Base-by-base conservation (phyloP, 1,140 invertebrate species). In the Eumaeus atala region DNA sequence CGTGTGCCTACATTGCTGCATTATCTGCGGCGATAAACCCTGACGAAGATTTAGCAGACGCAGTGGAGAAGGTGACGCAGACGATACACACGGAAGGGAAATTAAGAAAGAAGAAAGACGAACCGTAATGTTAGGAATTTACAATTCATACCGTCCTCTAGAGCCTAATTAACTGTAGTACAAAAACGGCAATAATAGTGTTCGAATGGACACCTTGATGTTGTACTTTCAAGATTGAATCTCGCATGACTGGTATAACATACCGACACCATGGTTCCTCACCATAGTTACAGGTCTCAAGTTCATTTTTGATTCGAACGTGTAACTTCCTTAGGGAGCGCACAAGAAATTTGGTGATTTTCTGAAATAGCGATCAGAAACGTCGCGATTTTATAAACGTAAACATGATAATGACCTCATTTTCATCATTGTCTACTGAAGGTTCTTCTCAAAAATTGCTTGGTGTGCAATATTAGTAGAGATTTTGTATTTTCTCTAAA, bases 71-170 rank as follows among this genome's bases (percentile, higher is more conserved):
- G 35, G 95, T 96, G 6, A 95, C 95, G 1, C 91, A 91, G 48
- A 97, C 96, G 0, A 97, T 98, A 67, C 96, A 97, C 78, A 95
- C 95, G 8, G 96, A 98, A 75, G 96, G 96, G 0, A 95, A 96
- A 77, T 88, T 96, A 4, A 90, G 95, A 62, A 95, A 95, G 76
- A 94, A 94, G 81, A 94, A 94, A 77, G 94, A 95, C 62, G 94
- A 95, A 33, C 72, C 77, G 56, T 86, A 72, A 79, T 72, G 34
- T 17, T 47, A 44, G 48, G 51, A 54, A 33, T 54, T 44, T 55
- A 47, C 59, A 50, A 56, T 59, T 62, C 55, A 66, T 67, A 64
- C 71, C 70, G 69, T 71, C 69, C 69, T 62, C 33, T 51, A 47
- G 56, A 58, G 66, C 69, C 69, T 71, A 62, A 49, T 56, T 51